These are phyloP conservation scores for Tenebrio molitor DNA, from an alignment of 1,140 invertebrate genomes.

Conservation along the genomic window DNA sequence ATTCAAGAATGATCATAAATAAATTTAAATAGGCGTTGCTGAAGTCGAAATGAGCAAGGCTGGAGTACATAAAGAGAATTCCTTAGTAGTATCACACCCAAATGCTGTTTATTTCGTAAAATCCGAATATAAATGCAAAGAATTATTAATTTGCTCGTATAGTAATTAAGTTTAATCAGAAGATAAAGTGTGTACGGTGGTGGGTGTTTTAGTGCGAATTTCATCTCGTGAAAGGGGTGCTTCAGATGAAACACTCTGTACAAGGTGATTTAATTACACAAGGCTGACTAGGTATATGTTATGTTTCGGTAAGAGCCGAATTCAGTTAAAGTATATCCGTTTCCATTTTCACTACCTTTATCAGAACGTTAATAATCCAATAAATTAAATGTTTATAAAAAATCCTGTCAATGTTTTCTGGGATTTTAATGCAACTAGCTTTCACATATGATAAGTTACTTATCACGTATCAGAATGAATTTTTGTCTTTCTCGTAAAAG, in stretches of 20 bases:
- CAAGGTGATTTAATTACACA: slow-evolving; percentile 28
- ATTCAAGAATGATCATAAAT: slow-evolving; percentile 43
- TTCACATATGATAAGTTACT: too few relatives aligned
- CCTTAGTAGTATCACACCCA: slow-evolving; percentile 46
- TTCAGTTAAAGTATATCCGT: too few relatives aligned
- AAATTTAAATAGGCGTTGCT: slow-evolving; percentile 43
- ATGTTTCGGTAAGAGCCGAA: too few relatives aligned
- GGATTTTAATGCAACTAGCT: too few relatives aligned
- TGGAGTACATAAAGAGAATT: slow-evolving; percentile 43
- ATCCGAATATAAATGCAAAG: slow-evolving; percentile 46
- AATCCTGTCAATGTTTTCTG: too few relatives aligned
- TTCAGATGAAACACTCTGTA: slow-evolving; percentile 22
- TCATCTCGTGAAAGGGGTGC: slow-evolving; percentile 2
- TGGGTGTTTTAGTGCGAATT: slow-evolving; percentile 26
- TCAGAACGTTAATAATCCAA: too few relatives aligned
- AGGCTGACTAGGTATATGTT: background rate
- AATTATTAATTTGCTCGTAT: slow-evolving; percentile 46
- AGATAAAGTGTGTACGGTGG: slow-evolving; percentile 22
- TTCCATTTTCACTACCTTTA: too few relatives aligned
- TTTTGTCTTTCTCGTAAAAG: too few relatives aligned
- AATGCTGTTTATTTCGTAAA: slow-evolving; percentile 49
- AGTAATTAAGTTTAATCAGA: slow-evolving; percentile 42
- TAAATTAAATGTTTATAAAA: too few relatives aligned
- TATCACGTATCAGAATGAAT: too few relatives aligned
- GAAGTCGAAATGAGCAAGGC: slow-evolving; percentile 42